These are phyloP conservation scores for Psittacula echo DNA, from an alignment of 2,797 vertebrate genomes.

Conservation along the genomic window DNA sequence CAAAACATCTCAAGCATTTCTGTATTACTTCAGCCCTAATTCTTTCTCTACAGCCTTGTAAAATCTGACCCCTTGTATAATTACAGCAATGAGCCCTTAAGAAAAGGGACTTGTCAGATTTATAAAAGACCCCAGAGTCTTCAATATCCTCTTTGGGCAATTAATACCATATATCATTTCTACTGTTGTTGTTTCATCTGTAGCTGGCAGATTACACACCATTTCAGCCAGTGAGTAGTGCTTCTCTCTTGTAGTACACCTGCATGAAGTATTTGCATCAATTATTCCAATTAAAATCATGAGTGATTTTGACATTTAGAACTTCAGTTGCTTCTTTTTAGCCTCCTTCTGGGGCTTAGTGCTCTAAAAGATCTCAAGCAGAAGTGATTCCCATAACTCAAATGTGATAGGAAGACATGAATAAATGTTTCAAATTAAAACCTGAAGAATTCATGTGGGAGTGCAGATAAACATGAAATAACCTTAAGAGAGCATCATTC, in stretches of 20 bases:
- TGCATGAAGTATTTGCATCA: background rate
- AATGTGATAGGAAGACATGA: background rate
- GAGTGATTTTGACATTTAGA: background rate
- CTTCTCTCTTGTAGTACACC: background rate
- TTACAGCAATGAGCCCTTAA: background rate
- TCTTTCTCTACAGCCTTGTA: background rate
- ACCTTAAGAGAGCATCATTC: background rate
- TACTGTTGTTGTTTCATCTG: background rate
- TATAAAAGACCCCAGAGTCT: background rate
- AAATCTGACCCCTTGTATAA: background rate
- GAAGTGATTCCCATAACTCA: background rate
- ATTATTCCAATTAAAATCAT: background rate
- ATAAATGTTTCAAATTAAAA: background rate
- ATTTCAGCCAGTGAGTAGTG: background rate
- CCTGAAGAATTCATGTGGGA: background rate
- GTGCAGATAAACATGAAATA: background rate
- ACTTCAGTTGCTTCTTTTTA: background rate
- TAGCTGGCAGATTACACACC: background rate
- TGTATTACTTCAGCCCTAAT: background rate
- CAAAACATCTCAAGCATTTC: background rate
- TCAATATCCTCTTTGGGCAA: background rate
- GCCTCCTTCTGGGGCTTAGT: background rate
- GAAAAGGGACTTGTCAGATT: background rate
- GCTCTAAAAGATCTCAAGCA: background rate
- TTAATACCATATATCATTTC: background rate